Conservation (phyloP, 37 sponge, comb jelly and placozoan genomes). For the Aplysina aerophoba region DNA sequence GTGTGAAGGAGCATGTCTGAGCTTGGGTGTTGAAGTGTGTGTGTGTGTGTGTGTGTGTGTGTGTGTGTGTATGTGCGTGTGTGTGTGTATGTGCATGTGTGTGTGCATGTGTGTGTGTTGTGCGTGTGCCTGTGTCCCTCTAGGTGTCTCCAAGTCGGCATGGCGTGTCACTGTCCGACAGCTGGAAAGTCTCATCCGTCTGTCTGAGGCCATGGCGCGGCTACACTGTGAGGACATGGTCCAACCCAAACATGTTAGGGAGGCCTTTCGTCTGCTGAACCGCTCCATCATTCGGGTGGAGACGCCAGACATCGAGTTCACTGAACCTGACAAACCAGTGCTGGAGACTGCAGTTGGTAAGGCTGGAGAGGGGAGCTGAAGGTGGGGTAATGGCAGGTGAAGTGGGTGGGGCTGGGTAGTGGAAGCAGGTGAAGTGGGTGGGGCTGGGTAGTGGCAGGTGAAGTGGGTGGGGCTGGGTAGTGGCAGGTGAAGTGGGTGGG, state of each 20-base stretch:
- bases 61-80: too few relatives aligned
- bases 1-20: too few relatives aligned
- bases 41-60: too few relatives aligned
- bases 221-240: slow-evolving; percentile 93
- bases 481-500: not conserved
- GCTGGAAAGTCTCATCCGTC: slow-evolving; percentile 98
- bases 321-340: slow-evolving; percentile 61
- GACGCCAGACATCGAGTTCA: slow-evolving; percentile 96
- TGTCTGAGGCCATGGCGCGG: slow-evolving; percentile 99
- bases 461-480: not conserved
- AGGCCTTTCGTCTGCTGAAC: slow-evolving; percentile 94
- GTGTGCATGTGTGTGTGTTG: too few relatives aligned
- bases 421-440: not conserved
- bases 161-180: slow-evolving; percentile 99
- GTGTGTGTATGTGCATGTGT: too few relatives aligned
- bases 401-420: slow-evolving; percentile 17
- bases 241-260: slow-evolving; percentile 92
- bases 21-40: too few relatives aligned
- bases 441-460: not conserved
- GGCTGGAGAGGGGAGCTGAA: not conserved
- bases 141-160: slow-evolving; percentile 81
- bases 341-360: slow-evolving; percentile 5
- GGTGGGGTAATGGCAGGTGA: not conserved
- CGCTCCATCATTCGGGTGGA: slow-evolving; percentile 97
- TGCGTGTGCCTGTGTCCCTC: too few relatives aligned